These are phyloP conservation scores for Melipona beecheii DNA, from an alignment of 2,888 invertebrate species.

Conservation along the genomic window DNA sequence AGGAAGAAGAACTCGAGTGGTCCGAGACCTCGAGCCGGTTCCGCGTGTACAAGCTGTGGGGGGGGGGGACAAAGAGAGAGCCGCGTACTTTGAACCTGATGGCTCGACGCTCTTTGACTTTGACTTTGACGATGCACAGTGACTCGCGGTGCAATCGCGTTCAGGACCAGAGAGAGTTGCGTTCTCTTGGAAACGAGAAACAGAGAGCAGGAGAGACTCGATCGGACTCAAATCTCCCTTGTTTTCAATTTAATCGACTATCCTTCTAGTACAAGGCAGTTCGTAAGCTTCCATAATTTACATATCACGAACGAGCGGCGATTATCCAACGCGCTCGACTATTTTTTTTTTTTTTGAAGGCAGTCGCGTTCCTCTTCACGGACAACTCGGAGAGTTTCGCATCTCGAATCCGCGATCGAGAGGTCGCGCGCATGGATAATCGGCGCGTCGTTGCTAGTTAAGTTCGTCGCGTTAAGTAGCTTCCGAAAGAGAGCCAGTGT, in stretches of 20 bases:
- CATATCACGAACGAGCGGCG: constrained; percentile 69
- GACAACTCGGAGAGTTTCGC: constrained; percentile 43
- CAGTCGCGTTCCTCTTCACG: constrained; percentile 47
- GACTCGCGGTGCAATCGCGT: background rate
- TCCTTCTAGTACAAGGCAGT: constrained; percentile 72
- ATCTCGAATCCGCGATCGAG: constrained; percentile 28
- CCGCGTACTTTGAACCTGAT: constrained; percentile 5
- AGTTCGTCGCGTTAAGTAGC: constrained; percentile 67
- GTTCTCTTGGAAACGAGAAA: constrained; percentile 3
- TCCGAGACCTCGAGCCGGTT: constrained; percentile 68
- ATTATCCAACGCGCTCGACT: constrained; percentile 46
- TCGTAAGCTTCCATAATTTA: constrained; percentile 73
- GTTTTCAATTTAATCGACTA: constrained; percentile 63
- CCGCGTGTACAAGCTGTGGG: constrained; percentile 74
- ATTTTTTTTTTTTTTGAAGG: background rate
- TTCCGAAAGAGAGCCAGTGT: constrained; percentile 51
- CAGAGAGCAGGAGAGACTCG: constrained; percentile 23
- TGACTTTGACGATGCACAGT: background rate
- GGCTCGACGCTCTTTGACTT: background rate
- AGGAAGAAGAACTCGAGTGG: constrained; percentile 64
- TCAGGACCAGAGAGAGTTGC: background rate
- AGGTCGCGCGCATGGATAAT: constrained; percentile 56
- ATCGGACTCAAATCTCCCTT: constrained; percentile 23
- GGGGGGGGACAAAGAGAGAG: background rate
- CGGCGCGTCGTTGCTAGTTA: constrained; percentile 62